Base-by-base conservation (phyloP, 1,140 invertebrate species). In the Drosophila guanche region DNA sequence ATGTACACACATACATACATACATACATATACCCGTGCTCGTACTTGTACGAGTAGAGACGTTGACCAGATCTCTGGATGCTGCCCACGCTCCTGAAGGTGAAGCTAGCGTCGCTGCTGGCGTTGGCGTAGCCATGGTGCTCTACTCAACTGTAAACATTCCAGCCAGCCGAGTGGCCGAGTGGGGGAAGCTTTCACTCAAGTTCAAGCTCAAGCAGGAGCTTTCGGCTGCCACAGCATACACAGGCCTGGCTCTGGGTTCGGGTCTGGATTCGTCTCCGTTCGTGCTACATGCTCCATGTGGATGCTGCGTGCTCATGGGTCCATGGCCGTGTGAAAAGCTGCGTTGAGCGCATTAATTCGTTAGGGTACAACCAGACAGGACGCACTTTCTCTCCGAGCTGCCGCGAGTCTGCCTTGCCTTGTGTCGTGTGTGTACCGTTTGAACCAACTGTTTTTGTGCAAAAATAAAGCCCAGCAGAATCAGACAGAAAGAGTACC, bases 331-430 rank as follows among this genome's bases (percentile, higher is more conserved):
- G 86, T 90, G 88, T 72, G 81, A 88, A 90, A 90, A 90, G 79
- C 79, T 88, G 79, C 72, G 83, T 86, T 83, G 86, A 90, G 86
- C 86, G 86, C 86, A 90, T 90, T 90, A 90, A 90, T 88, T 90
- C 81, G 88, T 86, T 83, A 84, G 86, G 86, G 79, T 88, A 88
- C 88, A 90, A 90, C 88, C 88, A 90, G 88, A 78, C 60, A 88
- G 88, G 88, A 90, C 88, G 88, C 88, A 86, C 72, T 69, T 73
- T 70, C 71, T 58, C 41, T 57, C 66, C 75, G 70, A 81, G 79
- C 66, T 89, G 84, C 47, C 76, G 83, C 78, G 75, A 60, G 53
- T 71, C 76, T 54, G 70, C 62, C 62, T 67, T 70, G 66, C 61
- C 67, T 76, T 78, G 69, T 70, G 69, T 70, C 84, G 84, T 79